A percentile compares a stretch with the other conserved stretches of the same genome.
These are phyloP conservation scores for rat (Rattus norvegicus) DNA, from an alignment of 2,113 vertebrate genomes.

Conservation along the genomic window GRCr8 NC_086019.1:224506001-224506500, in stretches of 20 bases:
- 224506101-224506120: rapidly evolving
- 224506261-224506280: not conserved
- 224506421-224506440: not conserved
- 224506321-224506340: not conserved
- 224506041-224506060: not conserved
- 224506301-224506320: conserved; percentile 17
- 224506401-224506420: not conserved
- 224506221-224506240: not conserved
- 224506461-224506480: not conserved
- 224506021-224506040: not conserved
- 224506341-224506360: not conserved
- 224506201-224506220: not conserved
- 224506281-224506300: not conserved
- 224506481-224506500: not conserved
- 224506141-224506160: not conserved
- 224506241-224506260: not conserved
- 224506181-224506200: not conserved
- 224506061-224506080: not conserved
- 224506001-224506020: not conserved
- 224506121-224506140: not conserved
- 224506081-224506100: not conserved
- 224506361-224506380: not conserved
- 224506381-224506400: not conserved
- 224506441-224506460: not conserved
- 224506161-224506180: not conserved